Evolutionary conservation across 2,113 vertebrate species (phyloP).

Genomic region (Emydura subglobosa): DNA sequence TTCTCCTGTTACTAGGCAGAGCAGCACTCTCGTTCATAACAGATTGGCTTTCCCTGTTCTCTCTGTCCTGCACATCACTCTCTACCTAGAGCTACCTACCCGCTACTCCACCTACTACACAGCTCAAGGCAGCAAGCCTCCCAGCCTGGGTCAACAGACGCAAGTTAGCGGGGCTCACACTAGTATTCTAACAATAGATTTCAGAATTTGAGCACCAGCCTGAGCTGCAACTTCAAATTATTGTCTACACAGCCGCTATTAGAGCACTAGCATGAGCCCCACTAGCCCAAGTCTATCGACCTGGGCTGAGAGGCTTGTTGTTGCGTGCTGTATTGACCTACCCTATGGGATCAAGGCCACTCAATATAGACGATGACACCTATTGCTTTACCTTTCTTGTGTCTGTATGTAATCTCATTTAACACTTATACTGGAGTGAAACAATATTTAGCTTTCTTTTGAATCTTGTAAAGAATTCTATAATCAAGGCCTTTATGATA

Average conservation of each 20-base stretch:
- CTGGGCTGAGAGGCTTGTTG: not conserved
- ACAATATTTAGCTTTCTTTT: not conserved
- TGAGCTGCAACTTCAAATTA: not conserved
- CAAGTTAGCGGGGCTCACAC: not conserved
- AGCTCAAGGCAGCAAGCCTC: not conserved
- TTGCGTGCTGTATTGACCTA: not conserved
- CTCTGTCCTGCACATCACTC: not conserved
- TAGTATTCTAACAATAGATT: not conserved
- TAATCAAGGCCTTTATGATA: not conserved
- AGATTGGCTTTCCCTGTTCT: not conserved
- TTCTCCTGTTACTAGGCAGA: not conserved
- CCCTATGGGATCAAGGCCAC: not conserved
- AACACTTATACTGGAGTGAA: not conserved
- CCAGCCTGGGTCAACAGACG: not conserved
- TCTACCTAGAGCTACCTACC: not conserved
- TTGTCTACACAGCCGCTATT: not conserved
- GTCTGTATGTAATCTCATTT: not conserved
- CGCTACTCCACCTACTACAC: not conserved
- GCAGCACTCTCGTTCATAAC: not conserved
- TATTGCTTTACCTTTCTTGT: not conserved
- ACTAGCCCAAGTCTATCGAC: not conserved
- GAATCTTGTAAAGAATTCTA: not conserved
- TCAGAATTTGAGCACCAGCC: not conserved
- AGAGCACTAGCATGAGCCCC: not conserved
- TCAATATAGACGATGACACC: not conserved